phyloP scores from a whole-genome alignment of 1,140 invertebrate genomes.

The Pseudoatta argentina region DNA sequence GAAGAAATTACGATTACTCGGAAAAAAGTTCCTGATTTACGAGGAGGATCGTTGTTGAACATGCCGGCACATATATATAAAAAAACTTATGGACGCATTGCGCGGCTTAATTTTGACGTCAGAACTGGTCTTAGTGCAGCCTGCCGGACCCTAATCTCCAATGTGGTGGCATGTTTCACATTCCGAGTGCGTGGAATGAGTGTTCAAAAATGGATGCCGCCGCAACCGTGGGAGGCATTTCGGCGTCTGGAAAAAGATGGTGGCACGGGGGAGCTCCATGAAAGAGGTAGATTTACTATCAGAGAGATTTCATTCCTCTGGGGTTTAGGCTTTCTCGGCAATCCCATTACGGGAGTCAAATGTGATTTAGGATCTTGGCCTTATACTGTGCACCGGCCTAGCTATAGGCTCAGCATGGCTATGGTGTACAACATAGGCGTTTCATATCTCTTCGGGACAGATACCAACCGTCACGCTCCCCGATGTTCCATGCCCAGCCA shows the following conservation, averaged over 20 bases:
- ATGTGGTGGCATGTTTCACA: slow-evolving; percentile 34
- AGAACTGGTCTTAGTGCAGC: not conserved
- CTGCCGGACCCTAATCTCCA: slow-evolving; percentile 29
- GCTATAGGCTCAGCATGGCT: slow-evolving; percentile 59
- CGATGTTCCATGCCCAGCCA: slow-evolving; percentile 49
- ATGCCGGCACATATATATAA: no score
- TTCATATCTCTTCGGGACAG: slow-evolving; percentile 74
- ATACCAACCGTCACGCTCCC: slow-evolving; percentile 70
- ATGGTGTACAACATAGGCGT: slow-evolving; percentile 77
- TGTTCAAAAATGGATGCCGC: slow-evolving; percentile 34
- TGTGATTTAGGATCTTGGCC: slow-evolving; percentile 84
- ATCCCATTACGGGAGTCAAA: slow-evolving; percentile 83
- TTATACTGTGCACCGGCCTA: slow-evolving; percentile 67
- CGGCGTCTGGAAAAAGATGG: slow-evolving; percentile 53
- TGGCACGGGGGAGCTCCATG: slow-evolving; percentile 27
- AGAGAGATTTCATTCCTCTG: slow-evolving; percentile 76
- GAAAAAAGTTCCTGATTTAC: not conserved
- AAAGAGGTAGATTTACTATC: slow-evolving; percentile 79
- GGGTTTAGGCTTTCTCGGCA: slow-evolving; percentile 78
- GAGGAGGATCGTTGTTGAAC: not conserved
- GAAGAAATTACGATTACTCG: not conserved
- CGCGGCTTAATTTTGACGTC: slow-evolving; percentile 27
- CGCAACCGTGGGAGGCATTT: slow-evolving; percentile 66
- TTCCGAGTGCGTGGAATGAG: slow-evolving; percentile 60
- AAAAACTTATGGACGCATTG: not conserved